A percentile compares a stretch with the other conserved stretches of the same genome.
Evolutionary conservation across 2,113 vertebrate genomes (phyloP).

Genomic region (Embiotoca jacksoni): DNA sequence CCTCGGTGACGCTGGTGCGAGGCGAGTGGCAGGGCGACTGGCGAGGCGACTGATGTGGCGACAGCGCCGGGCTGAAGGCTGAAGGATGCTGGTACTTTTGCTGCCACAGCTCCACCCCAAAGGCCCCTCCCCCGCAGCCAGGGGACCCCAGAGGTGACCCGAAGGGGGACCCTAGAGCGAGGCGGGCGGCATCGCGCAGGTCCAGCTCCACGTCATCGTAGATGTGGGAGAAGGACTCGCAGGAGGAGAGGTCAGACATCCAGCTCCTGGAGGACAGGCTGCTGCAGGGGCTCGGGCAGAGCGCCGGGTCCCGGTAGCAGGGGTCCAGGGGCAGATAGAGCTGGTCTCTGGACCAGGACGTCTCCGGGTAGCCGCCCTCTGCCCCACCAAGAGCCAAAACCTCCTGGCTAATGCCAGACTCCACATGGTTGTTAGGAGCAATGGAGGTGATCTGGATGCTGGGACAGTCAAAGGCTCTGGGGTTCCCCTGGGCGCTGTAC

Average conservation of each 20-base stretch:
- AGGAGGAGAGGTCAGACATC: conserved; percentile 90
- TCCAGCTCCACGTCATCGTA: conserved; percentile 93
- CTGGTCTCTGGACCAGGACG: conserved; percentile 85
- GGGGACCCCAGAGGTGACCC: conserved; percentile 86
- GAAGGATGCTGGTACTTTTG: conserved; percentile 73
- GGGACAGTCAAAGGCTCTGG: conserved; percentile 93
- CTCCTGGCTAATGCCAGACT: conserved; percentile 42
- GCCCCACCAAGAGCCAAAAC: conserved; percentile 36
- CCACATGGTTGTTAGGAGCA: conserved; percentile 70
- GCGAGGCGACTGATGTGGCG: conserved; percentile 86
- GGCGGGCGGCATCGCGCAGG: conserved; percentile 89
- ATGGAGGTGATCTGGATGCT: conserved; percentile 98
- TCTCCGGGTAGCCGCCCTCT: conserved; percentile 55
- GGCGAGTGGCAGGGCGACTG: conserved; percentile 88
- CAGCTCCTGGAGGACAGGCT: conserved; percentile 85
- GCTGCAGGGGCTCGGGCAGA: conserved; percentile 83
- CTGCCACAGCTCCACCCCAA: conserved; percentile 92
- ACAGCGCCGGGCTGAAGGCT: conserved; percentile 87
- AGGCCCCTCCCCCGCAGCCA: conserved; percentile 78
- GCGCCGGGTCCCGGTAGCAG: conserved; percentile 88
- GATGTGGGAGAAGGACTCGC: conserved; percentile 93
- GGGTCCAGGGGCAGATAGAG: conserved; percentile 93
- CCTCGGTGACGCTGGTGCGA: conserved; percentile 93
- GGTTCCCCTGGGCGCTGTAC: conserved; percentile 85
- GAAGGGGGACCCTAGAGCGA: conserved; percentile 89